Evolutionary conservation across 2,888 invertebrate species (phyloP).

Genomic region (Thelaira solivaga): DNA sequence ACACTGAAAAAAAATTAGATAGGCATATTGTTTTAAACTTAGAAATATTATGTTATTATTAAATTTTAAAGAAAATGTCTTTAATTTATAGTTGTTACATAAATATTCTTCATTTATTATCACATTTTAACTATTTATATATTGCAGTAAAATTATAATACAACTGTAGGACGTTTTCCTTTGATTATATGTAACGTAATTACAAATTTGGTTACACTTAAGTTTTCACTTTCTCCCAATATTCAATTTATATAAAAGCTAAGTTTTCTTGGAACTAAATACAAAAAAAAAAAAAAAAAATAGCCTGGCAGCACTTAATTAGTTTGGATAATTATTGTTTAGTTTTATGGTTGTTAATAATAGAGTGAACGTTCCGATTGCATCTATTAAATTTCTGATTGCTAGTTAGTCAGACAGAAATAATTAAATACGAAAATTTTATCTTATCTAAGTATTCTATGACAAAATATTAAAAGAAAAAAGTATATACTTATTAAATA

Average conservation of each 20-base stretch:
- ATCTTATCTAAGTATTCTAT: constrained; percentile 27
- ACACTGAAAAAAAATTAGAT: constrained; percentile 16
- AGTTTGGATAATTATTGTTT: constrained; percentile 23
- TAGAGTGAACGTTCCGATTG: neutral
- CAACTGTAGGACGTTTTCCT: too few species aligned
- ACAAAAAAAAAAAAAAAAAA: neutral
- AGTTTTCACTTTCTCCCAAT: neutral
- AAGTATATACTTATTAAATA: neutral
- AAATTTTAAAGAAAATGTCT: too few species aligned
- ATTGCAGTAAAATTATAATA: too few species aligned
- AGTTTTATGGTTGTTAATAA: constrained; percentile 14
- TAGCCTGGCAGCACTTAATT: constrained; percentile 7
- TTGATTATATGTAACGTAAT: too few species aligned
- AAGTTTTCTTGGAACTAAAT: neutral
- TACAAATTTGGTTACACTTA: neutral
- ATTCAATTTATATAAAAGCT: constrained; percentile 4
- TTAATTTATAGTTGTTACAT: too few species aligned
- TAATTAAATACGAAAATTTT: constrained; percentile 20
- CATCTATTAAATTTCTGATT: neutral
- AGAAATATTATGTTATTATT: too few species aligned
- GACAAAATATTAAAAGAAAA: neutral
- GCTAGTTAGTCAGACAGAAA: neutral
- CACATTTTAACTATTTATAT: too few species aligned
- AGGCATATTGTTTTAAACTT: too few species aligned
- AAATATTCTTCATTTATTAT: too few species aligned